Evolutionary conservation across 2,113 vertebrate species (phyloP).

Genomic region (Gadus chalcogrammus): DNA sequence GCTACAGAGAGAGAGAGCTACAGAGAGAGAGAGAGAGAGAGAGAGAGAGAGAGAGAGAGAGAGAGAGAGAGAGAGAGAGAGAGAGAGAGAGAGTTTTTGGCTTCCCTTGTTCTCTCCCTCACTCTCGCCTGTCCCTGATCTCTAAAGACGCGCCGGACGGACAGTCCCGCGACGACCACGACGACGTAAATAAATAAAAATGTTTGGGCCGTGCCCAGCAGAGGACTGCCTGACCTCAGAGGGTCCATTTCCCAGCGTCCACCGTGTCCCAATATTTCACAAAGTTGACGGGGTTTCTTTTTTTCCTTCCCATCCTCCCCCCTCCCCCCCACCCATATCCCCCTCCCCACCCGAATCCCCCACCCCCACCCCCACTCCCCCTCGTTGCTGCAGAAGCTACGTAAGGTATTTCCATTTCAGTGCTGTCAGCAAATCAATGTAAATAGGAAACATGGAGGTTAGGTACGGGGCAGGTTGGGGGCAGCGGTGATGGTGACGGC

Average conservation of each 20-base stretch:
- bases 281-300: constrained; percentile 36
- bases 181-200: too few species aligned
- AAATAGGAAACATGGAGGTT: constrained; percentile 50
- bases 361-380: constrained; percentile 35
- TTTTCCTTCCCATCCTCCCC: neutral
- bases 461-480: neutral
- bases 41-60: too few species aligned
- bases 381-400: constrained; percentile 56
- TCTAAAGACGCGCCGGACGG: too few species aligned
- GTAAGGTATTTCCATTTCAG: constrained; percentile 76
- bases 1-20: too few species aligned
- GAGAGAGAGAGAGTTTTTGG: too few species aligned
- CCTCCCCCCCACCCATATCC: neutral
- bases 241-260: constrained; percentile 40
- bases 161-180: too few species aligned
- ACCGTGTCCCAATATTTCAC: constrained; percentile 51
- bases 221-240: constrained; percentile 53
- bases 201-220: constrained; percentile 30
- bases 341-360: neutral
- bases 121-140: too few species aligned
- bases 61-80: too few species aligned
- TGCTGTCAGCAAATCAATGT: constrained; percentile 77
- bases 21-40: too few species aligned
- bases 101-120: too few species aligned
- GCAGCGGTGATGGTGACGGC: neutral